These are phyloP conservation scores for Nomada hirtipes DNA, from an alignment of 2,888 invertebrate species.

Conservation along the genomic window DNA sequence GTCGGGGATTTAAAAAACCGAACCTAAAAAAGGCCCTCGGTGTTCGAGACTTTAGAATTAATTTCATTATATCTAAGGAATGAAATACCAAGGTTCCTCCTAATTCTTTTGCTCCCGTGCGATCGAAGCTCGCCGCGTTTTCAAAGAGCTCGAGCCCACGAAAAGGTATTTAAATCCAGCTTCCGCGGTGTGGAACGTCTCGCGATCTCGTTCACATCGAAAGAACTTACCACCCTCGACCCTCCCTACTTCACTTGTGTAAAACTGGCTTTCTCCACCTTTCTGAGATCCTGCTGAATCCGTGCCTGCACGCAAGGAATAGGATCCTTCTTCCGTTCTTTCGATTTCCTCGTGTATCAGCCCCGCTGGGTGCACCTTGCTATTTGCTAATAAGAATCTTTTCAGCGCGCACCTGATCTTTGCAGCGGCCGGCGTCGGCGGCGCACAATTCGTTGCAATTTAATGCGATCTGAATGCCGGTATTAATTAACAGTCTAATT, in stretches of 20 bases:
- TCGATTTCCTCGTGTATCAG: slow-evolving; percentile 51
- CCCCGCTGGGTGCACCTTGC: slow-evolving; percentile 53
- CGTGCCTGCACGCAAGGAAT: slow-evolving; percentile 37
- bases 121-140: slow-evolving; percentile 26
- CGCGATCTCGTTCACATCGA: slow-evolving; percentile 53
- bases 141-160: slow-evolving; percentile 28
- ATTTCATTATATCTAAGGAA: not conserved
- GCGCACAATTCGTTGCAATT: slow-evolving; percentile 74
- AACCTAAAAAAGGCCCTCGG: too few species aligned
- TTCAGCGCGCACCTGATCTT: slow-evolving; percentile 72
- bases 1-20: not conserved
- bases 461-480: slow-evolving; percentile 76
- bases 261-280: slow-evolving; percentile 34
- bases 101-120: slow-evolving; percentile 1
- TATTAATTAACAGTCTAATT: slow-evolving; percentile 77
- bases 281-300: slow-evolving; percentile 41
- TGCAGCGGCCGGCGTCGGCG: slow-evolving; percentile 64
- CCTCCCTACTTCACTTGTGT: slow-evolving; percentile 3
- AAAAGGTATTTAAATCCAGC: slow-evolving; percentile 56
- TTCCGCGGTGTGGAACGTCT: slow-evolving; percentile 52
- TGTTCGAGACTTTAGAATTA: not conserved
- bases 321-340: slow-evolving; percentile 53
- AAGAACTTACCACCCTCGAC: slow-evolving; percentile 33
- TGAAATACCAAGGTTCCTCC: not conserved
- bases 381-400: slow-evolving; percentile 76